Evolutionary conservation across 2,888 invertebrate species (phyloP).

Genomic region (Epinotia nisella): DNA sequence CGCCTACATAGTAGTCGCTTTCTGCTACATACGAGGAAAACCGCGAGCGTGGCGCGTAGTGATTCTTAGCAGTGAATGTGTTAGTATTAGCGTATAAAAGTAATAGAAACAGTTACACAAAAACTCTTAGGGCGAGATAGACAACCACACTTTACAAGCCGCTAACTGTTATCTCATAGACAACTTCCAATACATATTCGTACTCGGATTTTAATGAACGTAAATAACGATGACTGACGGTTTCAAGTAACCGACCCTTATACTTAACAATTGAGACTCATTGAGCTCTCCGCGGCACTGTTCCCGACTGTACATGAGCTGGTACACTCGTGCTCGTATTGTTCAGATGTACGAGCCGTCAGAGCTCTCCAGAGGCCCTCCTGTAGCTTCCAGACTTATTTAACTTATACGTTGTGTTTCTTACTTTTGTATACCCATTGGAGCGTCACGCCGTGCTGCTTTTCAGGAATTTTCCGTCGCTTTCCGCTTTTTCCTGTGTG

Average conservation of each 20-base stretch:
- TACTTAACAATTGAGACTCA: neutral
- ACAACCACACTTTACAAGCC: too few relatives aligned
- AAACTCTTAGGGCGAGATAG: neutral
- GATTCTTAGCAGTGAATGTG: too few relatives aligned
- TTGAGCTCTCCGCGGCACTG: neutral
- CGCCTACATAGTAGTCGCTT: too few relatives aligned
- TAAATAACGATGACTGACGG: too few relatives aligned
- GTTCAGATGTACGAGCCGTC: conserved; percentile 5
- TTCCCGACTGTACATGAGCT: conserved; percentile 10
- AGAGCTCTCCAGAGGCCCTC: conserved; percentile 8
- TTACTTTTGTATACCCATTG: neutral
- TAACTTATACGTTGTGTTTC: conserved; percentile 23
- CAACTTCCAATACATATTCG: too few relatives aligned
- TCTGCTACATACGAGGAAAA: too few relatives aligned
- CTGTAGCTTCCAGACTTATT: conserved; percentile 23
- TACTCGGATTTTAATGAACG: too few relatives aligned
- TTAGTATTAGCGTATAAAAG: too few relatives aligned
- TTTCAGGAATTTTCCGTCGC: neutral
- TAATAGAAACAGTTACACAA: neutral
- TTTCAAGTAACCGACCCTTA: neutral
- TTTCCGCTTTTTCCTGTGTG: neutral
- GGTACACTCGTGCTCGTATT: conserved; percentile 13
- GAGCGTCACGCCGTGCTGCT: neutral
- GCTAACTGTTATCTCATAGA: too few relatives aligned
- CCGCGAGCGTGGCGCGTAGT: too few relatives aligned